phyloP scores from a whole-genome alignment of 2,888 invertebrate species.

The Hirtodrosophila histrioides region DNA sequence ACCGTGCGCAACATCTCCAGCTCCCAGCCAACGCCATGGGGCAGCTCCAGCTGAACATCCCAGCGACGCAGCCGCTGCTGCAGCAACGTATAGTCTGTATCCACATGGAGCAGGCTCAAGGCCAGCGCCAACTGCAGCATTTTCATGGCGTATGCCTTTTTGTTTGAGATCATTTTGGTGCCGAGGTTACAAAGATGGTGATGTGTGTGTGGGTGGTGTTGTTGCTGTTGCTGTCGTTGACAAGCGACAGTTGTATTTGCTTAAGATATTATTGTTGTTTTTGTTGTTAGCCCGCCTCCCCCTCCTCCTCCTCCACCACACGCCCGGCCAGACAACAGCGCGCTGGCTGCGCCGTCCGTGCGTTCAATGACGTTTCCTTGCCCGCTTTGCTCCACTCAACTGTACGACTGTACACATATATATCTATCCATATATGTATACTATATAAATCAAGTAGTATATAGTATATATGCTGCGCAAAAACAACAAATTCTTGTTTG shows the following conservation, averaged over 20 bases:
- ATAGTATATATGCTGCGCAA: conserved; percentile 26
- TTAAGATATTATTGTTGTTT: conserved; percentile 17
- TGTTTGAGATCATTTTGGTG: conserved; percentile 89
- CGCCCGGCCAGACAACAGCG: conserved; percentile 66
- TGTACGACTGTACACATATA: conserved; percentile 23
- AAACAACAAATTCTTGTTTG: conserved; percentile 50
- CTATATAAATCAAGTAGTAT: conserved; percentile 6
- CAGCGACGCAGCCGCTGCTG: conserved; percentile 86
- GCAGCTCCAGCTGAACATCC: conserved; percentile 82
- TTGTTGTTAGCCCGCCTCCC: conserved; percentile 43
- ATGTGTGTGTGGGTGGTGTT: conserved; percentile 30
- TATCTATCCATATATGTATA: conserved; percentile 8
- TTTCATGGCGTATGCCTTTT: conserved; percentile 93
- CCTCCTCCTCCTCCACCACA: conserved; percentile 29
- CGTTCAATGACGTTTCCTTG: conserved; percentile 77
- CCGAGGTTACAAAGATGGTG: conserved; percentile 41
- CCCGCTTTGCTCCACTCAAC: conserved; percentile 14
- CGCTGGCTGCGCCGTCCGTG: conserved; percentile 60
- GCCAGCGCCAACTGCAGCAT: conserved; percentile 92
- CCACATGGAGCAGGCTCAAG: conserved; percentile 91
- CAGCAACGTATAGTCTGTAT: conserved; percentile 89
- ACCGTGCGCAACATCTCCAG: conserved; percentile 83
- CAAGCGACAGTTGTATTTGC: too few species aligned
- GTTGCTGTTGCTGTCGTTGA: conserved; percentile 30
- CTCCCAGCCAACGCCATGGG: conserved; percentile 84